Percentiles rank a stretch among this genome's conserved stretches.
Evolutionary conservation across 1,140 invertebrate species (phyloP).

Genomic region (Periplaneta americana): DNA sequence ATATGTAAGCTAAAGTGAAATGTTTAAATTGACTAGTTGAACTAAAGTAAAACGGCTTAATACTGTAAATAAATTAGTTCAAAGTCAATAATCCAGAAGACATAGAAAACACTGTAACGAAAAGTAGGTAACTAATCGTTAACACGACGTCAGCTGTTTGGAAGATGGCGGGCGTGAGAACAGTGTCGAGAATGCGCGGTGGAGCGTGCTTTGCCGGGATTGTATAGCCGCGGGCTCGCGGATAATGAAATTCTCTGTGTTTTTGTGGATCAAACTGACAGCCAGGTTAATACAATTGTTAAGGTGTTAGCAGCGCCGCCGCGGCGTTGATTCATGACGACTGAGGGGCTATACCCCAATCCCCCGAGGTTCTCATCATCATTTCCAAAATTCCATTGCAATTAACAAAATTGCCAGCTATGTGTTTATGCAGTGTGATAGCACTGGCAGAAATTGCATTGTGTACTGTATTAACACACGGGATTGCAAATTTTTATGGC

Average conservation of each 20-base stretch:
- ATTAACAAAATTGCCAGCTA: not conserved
- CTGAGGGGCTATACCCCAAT: not conserved
- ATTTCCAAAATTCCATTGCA: not conserved
- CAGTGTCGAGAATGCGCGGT: not conserved
- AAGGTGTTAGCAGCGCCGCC: not conserved
- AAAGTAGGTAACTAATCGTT: no score
- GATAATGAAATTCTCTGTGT: not conserved
- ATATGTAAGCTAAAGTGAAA: no score
- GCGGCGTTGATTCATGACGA: not conserved
- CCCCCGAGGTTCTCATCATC: not conserved
- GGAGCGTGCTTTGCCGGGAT: not conserved
- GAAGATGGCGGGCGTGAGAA: not conserved
- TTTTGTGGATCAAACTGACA: not conserved
- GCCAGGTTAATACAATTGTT: not conserved
- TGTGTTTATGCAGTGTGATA: not conserved
- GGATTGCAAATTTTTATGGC: not conserved
- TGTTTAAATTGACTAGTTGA: no score
- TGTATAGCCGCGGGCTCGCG: not conserved
- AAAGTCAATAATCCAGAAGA: no score
- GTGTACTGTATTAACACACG: not conserved
- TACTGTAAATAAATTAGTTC: no score
- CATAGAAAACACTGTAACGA: no score
- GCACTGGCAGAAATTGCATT: not conserved
- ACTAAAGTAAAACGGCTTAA: no score
- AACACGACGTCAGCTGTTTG: no score